Percentiles rank a stretch among this genome's conserved stretches.
phyloP scores from a whole-genome alignment of 2,888 invertebrate species.

The Agriotes lineatus region DNA sequence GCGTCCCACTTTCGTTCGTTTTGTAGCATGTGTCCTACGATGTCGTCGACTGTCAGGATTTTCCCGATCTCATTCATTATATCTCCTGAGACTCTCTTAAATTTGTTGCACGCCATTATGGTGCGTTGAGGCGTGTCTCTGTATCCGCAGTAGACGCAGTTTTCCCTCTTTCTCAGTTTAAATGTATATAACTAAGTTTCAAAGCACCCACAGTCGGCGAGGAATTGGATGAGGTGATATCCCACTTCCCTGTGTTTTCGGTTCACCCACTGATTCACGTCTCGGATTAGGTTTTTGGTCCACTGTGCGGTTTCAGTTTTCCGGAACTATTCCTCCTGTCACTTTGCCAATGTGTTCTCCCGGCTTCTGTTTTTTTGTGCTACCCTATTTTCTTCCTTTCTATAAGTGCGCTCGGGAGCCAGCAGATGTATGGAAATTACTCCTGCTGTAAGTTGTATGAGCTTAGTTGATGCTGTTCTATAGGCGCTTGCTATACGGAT shows the following conservation, averaged over 20 bases:
- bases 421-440: not conserved
- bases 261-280: constrained; percentile 18
- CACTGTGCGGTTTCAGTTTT: not conserved
- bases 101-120: not conserved
- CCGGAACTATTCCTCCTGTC: not conserved
- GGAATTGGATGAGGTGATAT: no score
- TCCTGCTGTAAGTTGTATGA: not conserved
- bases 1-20: not conserved
- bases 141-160: not conserved
- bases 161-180: no score
- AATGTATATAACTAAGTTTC: no score
- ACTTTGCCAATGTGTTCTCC: not conserved
- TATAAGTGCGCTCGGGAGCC: not conserved
- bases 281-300: not conserved
- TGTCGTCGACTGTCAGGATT: not conserved
- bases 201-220: no score
- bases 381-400: not conserved
- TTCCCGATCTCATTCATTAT: not conserved
- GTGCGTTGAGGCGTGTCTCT: not conserved
- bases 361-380: not conserved
- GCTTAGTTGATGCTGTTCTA: not conserved
- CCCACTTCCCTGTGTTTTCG: no score
- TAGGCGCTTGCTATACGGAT: not conserved
- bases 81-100: not conserved
- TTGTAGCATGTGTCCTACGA: not conserved